These are phyloP conservation scores for Trachelus iudaicus DNA, from an alignment of 2,888 invertebrate genomes.

Conservation along the genomic window DNA sequence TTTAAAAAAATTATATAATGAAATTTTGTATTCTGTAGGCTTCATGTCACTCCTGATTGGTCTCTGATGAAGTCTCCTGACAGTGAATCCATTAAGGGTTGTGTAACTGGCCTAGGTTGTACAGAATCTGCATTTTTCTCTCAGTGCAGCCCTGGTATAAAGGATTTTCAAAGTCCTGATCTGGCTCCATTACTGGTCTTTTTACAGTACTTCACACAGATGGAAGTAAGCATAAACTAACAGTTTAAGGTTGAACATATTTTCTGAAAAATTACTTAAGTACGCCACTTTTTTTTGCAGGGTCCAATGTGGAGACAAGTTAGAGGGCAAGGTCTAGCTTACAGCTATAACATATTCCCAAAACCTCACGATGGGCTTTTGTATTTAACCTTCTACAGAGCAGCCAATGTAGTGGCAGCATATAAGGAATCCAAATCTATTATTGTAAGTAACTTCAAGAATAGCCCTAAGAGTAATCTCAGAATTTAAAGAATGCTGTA, in stretches of 20 bases:
- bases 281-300: constrained; percentile 61
- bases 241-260: neutral
- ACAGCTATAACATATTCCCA: constrained; percentile 77
- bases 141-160: constrained; percentile 76
- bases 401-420: constrained; percentile 82
- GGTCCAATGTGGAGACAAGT: constrained; percentile 92
- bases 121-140: constrained; percentile 82
- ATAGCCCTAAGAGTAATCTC: too few relatives aligned
- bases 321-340: constrained; percentile 87
- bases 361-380: constrained; percentile 77
- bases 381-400: constrained; percentile 78
- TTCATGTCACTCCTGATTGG: constrained; percentile 67
- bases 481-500: neutral
- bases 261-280: constrained; percentile 7
- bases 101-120: constrained; percentile 83
- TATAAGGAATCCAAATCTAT: constrained; percentile 82
- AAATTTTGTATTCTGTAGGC: constrained; percentile 39
- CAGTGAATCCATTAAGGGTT: constrained; percentile 67
- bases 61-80: constrained; percentile 61
- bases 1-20: too few relatives aligned
- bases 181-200: constrained; percentile 81
- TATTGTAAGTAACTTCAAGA: constrained; percentile 68
- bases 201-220: constrained; percentile 86
- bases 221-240: constrained; percentile 72
- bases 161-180: constrained; percentile 72